Evolutionary conservation across 2,888 invertebrate genomes (phyloP), one percentile per base, ranked within the genome.

Genomic region (Ornithoptera alexandrae): DNA sequence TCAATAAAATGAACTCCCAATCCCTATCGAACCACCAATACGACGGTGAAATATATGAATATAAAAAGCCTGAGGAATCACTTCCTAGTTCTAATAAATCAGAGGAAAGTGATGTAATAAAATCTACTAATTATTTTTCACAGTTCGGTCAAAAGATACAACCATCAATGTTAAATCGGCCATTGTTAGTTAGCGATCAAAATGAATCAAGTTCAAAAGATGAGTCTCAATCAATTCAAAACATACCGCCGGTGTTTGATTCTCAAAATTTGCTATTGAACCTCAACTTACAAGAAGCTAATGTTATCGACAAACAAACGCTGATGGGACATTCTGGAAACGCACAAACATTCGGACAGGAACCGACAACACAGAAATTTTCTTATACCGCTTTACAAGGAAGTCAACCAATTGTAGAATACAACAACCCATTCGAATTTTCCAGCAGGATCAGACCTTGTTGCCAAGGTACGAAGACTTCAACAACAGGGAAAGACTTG

Each of bases 11-110:
- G 42, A 65, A 67, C 0, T 53, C 71, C 6, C 73, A 74, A 50
- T 46, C 15, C 3, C 30, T 73, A 42, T 65, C 74, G n/a, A 77
- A 73, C 56, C 81, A 80, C 57, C 81, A 82, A 69, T 81, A 82
- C 62, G 74, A 73, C 12, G 82, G 83, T 24, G 81, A 84, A 76
- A 75, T 89, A 72, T 88, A 89, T 69, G 82, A 89, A 72, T 89
- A 89, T 71, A 86, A 78, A 58, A 89, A 89, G 65, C 89, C 89
- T 59, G 76, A 78, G 20, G 78, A 80, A 69, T 74, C 76, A 58
- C 72, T 84, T 1, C 79, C 84, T 30, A 75, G 78, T 50, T 72
- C 81, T 30, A 65, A 74, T 22, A 73, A 76, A 67, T 72, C 76
- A 63, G 68, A 72, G 22, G 71, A 53, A 39, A 57, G 65, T 46